Evolutionary conservation across 2,888 invertebrate species (phyloP).

Genomic region (Luperina nickerlii): DNA sequence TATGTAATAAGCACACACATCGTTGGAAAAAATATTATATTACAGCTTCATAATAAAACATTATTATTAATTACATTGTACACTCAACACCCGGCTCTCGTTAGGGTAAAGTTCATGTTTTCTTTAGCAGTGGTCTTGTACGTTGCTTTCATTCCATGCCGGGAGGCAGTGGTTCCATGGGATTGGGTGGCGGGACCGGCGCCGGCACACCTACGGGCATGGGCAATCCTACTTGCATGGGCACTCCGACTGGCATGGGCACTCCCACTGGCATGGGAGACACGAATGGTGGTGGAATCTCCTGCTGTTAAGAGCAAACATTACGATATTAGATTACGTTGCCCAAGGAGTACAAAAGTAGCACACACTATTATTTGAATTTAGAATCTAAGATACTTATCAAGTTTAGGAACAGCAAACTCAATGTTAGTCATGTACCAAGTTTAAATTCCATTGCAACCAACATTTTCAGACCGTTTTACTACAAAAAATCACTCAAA

Average conservation of each 20-base stretch:
- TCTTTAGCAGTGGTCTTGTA: background rate
- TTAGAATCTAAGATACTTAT: background rate
- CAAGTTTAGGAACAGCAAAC: background rate
- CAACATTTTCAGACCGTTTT: background rate
- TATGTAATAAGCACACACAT: constrained; percentile 11
- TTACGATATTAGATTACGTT: background rate
- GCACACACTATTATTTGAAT: background rate
- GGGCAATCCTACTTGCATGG: constrained; percentile 52
- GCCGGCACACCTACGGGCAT: constrained; percentile 55
- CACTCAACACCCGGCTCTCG: constrained; percentile 27
- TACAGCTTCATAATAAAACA: constrained; percentile 9
- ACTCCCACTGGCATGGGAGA: constrained; percentile 56
- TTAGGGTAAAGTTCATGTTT: constrained; percentile 43
- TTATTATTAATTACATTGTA: constrained; percentile 24
- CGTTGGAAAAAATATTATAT: constrained; percentile 20
- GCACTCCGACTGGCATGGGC: constrained; percentile 54
- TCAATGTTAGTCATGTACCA: background rate
- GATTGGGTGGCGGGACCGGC: constrained; percentile 67
- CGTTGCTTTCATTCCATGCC: constrained; percentile 81
- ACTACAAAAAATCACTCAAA: background rate
- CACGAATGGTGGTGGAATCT: constrained; percentile 54
- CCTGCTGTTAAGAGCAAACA: constrained; percentile 58
- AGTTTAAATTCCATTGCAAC: background rate
- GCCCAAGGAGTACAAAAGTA: background rate
- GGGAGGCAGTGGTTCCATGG: constrained; percentile 83